Conservation (phyloP, 1,140 invertebrate species). For the Dryas iulia region DNA sequence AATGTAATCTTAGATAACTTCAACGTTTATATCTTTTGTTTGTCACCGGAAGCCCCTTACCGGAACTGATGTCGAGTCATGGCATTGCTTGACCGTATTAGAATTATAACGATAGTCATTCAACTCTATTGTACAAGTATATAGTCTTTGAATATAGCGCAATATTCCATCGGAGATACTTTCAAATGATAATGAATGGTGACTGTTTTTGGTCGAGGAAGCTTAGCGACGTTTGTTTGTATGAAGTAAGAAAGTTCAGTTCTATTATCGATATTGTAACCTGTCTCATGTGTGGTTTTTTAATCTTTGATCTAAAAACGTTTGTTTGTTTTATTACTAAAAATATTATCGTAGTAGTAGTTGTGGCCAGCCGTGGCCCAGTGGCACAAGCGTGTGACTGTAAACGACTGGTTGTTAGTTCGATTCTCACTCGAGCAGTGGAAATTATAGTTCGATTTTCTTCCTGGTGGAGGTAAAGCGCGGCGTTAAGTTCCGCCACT, state of each 20-base stretch:
- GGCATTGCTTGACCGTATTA: constrained; percentile 27
- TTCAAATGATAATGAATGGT: background rate
- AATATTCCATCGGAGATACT: background rate
- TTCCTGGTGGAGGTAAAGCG: too few relatives aligned
- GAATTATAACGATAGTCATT: constrained; percentile 13
- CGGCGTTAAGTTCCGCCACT: too few relatives aligned
- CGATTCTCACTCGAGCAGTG: too few relatives aligned
- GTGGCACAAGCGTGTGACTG: too few relatives aligned
- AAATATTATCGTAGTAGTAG: too few relatives aligned
- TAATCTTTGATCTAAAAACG: background rate
- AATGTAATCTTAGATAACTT: constrained; percentile 1
- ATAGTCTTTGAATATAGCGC: background rate
- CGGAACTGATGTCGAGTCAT: constrained; percentile 27
- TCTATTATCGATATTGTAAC: background rate
- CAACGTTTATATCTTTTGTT: constrained; percentile 7
- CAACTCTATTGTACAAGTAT: constrained; percentile 19
- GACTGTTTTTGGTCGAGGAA: background rate
- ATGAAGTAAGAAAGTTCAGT: background rate
- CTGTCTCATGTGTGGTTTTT: background rate
- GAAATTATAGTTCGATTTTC: too few relatives aligned
- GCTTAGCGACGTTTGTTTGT: background rate
- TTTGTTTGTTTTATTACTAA: too few relatives aligned
- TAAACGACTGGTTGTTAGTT: too few relatives aligned
- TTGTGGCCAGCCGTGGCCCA: too few relatives aligned
- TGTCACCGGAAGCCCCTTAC: constrained; percentile 25